Conservation (phyloP, 2,797 vertebrate species). For the Karalla daura region DNA sequence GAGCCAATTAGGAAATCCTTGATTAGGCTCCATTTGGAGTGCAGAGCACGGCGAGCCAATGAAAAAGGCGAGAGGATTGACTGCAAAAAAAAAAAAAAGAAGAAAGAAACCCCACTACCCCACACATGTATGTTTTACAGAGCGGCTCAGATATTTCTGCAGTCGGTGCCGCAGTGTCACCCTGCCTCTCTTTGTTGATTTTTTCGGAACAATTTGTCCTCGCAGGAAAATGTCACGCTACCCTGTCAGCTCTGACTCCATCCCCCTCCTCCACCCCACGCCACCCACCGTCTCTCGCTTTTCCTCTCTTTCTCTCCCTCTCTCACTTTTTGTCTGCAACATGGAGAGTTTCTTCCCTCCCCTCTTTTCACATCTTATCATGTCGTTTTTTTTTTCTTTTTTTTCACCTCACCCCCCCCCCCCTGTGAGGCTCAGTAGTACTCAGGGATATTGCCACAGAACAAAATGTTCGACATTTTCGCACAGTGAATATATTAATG, state of each 20-base stretch:
- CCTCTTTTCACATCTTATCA: constrained; percentile 63
- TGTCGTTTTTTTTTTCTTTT: constrained; percentile 31
- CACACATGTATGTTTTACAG: not conserved
- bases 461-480: constrained; percentile 46
- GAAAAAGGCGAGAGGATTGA: not conserved
- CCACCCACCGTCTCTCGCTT: constrained; percentile 14
- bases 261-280: constrained; percentile 36
- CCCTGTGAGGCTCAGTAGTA: constrained; percentile 18
- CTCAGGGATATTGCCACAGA: constrained; percentile 17
- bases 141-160: constrained; percentile 29
- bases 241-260: constrained; percentile 75
- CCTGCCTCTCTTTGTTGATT: constrained; percentile 74
- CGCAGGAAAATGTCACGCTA: constrained; percentile 82
- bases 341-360: constrained; percentile 36
- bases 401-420: constrained; percentile 27
- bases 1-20: constrained; percentile 65
- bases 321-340: constrained; percentile 25
- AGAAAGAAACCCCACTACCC: not conserved
- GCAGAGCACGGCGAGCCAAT: not conserved
- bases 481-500: constrained; percentile 30
- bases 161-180: constrained; percentile 63
- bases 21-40: constrained; percentile 47
- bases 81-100: too few relatives aligned
- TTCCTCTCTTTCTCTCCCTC: not conserved
- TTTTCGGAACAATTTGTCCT: constrained; percentile 82